Evolutionary conservation across 2,113 vertebrate genomes (phyloP), one percentile per base, ranked within the genome.

Genomic region (Ifrita kowaldi): DNA sequence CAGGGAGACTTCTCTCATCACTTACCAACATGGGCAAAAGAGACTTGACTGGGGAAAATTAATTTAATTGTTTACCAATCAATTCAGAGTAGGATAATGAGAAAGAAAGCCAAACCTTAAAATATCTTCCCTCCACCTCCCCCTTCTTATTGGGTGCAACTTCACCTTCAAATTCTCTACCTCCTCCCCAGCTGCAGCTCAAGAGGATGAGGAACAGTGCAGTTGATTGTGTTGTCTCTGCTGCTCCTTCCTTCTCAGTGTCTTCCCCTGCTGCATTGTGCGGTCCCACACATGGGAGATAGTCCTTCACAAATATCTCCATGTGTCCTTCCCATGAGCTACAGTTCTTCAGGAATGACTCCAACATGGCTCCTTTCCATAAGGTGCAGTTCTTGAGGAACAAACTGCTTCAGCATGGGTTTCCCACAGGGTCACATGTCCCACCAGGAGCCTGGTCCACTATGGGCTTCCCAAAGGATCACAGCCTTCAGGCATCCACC

Each of bases 311-410:
- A 47, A 53, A 68, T 27, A 15, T 53, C 14, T 35, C 39, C 13
- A 41, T 0, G 0, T 30, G 7, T 32, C 19, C 37, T 67, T 59
- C 37, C 27, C 8, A 26, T 44, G 37, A 57, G 16, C 27, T 37
- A 28, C 15, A 37, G 32, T 3, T 64, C 11, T 42, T 65, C 35
- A 50, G 50, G 42, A 50, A 16, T 18, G 1, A 16, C 35, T 73
- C 59, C 27, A 57, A 23, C 2, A 3, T 13, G 8, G 18, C 14
- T 73, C n/a, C 20, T 53, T 53, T 30, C 20, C 19, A 10, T 60
- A 30, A 30, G 6, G 20, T 41, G 17, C 55, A 32, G n/a, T 8
- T 55, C n/a, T 69, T 76, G 41, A 46, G 28, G 39, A 16, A 4
- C 13, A 53, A 56, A 53, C 28, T 68, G 2, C 30, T 69, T 47